phyloP scores from a whole-genome alignment of 2,113 vertebrate genomes.

The Apodemus speciosus region DNA sequence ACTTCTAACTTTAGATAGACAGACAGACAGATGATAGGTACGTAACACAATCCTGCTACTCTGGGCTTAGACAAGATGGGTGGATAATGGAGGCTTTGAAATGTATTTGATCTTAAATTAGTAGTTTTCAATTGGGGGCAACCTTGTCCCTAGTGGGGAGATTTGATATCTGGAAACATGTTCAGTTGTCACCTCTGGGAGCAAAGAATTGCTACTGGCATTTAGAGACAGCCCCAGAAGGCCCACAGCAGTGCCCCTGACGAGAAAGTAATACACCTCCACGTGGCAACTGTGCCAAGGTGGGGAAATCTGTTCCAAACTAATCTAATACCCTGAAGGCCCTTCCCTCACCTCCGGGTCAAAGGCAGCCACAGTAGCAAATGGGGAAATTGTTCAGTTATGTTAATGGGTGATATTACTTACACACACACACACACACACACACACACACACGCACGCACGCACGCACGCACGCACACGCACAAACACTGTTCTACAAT shows the following conservation, averaged over 20 bases:
- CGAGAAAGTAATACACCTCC: not conserved
- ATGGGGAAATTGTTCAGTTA: slow-evolving; percentile 25
- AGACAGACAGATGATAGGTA: not conserved
- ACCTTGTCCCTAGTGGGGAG: not conserved
- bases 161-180: not conserved
- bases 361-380: not conserved
- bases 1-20: not conserved
- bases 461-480: rapidly evolving
- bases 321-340: not conserved
- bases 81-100: not conserved
- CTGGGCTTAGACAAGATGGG: not conserved
- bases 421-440: rapidly evolving
- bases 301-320: not conserved
- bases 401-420: rapidly evolving
- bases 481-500: not conserved
- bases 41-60: not conserved
- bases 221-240: not conserved
- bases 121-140: not conserved
- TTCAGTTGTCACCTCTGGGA: not conserved
- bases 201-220: not conserved
- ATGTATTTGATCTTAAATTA: slow-evolving; percentile 10
- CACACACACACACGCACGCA: rapidly evolving
- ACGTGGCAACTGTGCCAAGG: not conserved
- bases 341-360: not conserved
- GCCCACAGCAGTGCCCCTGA: not conserved